Base-by-base conservation (phyloP, 2,797 vertebrate species). In the Sebastes minor region DNA sequence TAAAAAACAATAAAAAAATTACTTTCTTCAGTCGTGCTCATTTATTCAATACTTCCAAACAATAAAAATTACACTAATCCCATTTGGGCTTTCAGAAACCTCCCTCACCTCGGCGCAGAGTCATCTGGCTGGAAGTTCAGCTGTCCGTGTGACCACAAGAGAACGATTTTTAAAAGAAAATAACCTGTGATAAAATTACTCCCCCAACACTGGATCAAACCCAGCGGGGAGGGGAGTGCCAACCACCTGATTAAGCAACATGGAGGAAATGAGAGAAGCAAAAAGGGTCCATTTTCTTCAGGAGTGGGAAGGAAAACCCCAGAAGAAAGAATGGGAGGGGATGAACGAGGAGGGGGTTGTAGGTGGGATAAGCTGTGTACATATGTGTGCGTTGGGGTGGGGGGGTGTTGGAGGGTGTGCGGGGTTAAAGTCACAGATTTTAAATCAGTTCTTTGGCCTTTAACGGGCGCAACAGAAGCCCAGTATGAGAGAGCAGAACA, bases 391-490 rank as follows among this genome's bases (percentile, higher is more conserved):
- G 66, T 35, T 25, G 25, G n/a, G 65, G 55, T 72, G 25, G 30
- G n/a, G 68, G 62, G 71, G 32, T 55, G 73, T 30, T 18, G 38
- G 71, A 20, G 76, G 68, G 81, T 53, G 66, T 67, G 76, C 2
- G 33, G 77, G 83, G 86, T 84, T 81, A 65, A 90, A 91, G 84
- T 95, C 91, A 95, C 94, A 94, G 93, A 93, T 95, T 94, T 91
- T 95, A 95, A 95, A 95, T 95, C 94, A 94, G 91, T 66, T 90
- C 87, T 87, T 83, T 86, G 82, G 93, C 85, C 88, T 92, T 90
- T 93, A 92, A 91, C 85, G 80, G 91, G 83, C 88, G n/a, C 90
- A 92, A 95, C 94, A 94, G 93, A 95, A 95, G 93, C 92, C 88
- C 84, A 83, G 90, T 92, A 76, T 89, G 89, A 92, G 90, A 9